These are phyloP conservation scores for Psettodes erumei DNA, from an alignment of 2,113 vertebrate genomes.

Conservation along the genomic window DNA sequence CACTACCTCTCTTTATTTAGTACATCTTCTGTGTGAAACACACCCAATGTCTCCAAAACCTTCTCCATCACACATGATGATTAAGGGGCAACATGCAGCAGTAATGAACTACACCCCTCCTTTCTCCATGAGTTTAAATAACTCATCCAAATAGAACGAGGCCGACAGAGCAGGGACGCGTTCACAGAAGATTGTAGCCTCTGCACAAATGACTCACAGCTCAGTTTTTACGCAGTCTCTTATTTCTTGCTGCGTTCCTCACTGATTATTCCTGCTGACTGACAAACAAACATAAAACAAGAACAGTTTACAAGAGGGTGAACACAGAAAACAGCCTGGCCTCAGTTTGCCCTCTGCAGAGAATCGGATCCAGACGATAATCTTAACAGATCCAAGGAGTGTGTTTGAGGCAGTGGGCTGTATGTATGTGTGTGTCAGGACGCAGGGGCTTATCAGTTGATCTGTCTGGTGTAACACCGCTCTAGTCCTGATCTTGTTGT, in stretches of 20 bases:
- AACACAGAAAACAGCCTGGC: slow-evolving; percentile 54
- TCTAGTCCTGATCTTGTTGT: slow-evolving; percentile 63
- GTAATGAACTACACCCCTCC: neutral
- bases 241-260: neutral
- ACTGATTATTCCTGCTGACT: slow-evolving; percentile 35
- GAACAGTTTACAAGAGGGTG: slow-evolving; percentile 48
- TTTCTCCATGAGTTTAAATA: slow-evolving; percentile 1
- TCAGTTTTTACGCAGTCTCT: slow-evolving; percentile 16
- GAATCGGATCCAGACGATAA: slow-evolving; percentile 53
- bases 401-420: slow-evolving; percentile 31
- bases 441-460: slow-evolving; percentile 74
- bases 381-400: slow-evolving; percentile 52
- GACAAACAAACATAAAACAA: slow-evolving; percentile 48
- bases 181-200: neutral
- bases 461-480: slow-evolving; percentile 72
- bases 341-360: slow-evolving; percentile 52
- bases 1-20: slow-evolving; percentile 10
- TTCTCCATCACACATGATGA: slow-evolving; percentile 26
- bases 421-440: slow-evolving; percentile 15
- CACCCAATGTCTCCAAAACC: slow-evolving; percentile 26
- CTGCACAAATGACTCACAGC: neutral
- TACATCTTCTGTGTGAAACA: slow-evolving; percentile 26
- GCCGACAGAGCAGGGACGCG: neutral
- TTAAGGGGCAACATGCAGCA: slow-evolving; percentile 24
- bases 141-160: neutral